Evolutionary conservation across 1,140 invertebrate species (phyloP).

Genomic region (Metopolophium dirhodum): DNA sequence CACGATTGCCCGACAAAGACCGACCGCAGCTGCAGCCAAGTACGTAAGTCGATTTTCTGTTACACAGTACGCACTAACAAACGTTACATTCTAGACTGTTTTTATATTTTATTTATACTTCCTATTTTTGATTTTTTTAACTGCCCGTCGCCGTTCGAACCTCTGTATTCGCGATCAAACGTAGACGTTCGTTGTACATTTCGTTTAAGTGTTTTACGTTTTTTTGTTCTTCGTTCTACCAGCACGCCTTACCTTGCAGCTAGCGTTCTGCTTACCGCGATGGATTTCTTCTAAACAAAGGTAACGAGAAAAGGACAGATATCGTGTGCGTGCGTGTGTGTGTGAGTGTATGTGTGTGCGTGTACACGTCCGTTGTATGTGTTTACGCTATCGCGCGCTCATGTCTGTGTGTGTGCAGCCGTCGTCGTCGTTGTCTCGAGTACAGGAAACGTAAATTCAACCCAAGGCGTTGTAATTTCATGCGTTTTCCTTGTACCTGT

Average conservation of each 20-base stretch:
- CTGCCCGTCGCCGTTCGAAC: background rate
- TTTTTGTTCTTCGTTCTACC: background rate
- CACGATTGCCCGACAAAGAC: conserved; percentile 53
- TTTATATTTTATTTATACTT: background rate
- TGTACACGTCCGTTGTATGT: background rate
- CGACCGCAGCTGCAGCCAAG: background rate
- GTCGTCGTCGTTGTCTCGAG: background rate
- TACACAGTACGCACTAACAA: background rate
- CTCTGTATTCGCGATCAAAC: background rate
- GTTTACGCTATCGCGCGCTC: background rate
- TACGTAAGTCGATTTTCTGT: conserved; percentile 27
- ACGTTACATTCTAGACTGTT: background rate
- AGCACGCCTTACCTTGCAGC: background rate
- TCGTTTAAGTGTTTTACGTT: background rate
- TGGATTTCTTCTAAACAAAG: conserved; percentile 48
- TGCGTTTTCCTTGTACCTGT: background rate
- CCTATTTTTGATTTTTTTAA: background rate
- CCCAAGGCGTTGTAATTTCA: background rate
- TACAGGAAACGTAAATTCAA: background rate
- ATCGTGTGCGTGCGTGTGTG: no score
- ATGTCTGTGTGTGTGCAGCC: background rate
- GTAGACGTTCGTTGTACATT: background rate
- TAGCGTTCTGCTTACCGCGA: background rate
- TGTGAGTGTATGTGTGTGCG: background rate
- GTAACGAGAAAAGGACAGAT: background rate